Evolutionary conservation across 2,113 vertebrate species (phyloP).

Genomic region (Cyanoramphus novaezelandiae): DNA sequence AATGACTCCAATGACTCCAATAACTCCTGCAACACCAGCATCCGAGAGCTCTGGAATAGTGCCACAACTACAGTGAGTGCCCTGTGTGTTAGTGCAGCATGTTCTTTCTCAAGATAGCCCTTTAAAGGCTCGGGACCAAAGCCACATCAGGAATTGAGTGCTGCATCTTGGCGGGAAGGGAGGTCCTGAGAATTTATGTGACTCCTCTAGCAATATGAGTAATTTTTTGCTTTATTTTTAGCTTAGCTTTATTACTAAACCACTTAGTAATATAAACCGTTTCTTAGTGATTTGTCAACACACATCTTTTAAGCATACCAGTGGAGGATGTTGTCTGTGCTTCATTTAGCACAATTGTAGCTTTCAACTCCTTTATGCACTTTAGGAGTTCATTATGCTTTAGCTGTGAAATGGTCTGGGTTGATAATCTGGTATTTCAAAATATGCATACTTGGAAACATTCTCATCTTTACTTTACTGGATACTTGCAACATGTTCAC

Average conservation of each 20-base stretch:
- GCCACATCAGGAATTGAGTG: background rate
- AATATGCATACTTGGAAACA: background rate
- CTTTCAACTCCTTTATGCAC: background rate
- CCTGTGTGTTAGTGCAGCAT: background rate
- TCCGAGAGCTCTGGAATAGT: slow-evolving; percentile 98
- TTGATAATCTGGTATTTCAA: background rate
- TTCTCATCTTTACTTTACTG: background rate
- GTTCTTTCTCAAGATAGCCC: background rate
- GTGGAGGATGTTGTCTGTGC: background rate
- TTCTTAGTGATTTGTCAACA: background rate
- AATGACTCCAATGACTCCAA: slow-evolving; percentile 95
- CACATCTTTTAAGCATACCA: background rate
- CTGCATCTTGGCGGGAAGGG: background rate
- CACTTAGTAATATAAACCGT: background rate
- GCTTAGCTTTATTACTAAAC: background rate
- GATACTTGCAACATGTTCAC: background rate
- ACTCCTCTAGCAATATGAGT: background rate
- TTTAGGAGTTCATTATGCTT: background rate
- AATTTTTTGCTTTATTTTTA: slow-evolving; percentile 20
- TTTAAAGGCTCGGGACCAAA: background rate
- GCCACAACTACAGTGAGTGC: slow-evolving; percentile 93
- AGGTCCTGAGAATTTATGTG: background rate
- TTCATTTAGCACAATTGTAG: background rate
- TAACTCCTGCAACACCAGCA: slow-evolving; percentile 92
- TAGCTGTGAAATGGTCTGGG: background rate